A percentile compares a stretch with the other conserved stretches of the same genome.
phyloP scores from a whole-genome alignment of 2,113 vertebrate species.

The Origma solitaria region DNA sequence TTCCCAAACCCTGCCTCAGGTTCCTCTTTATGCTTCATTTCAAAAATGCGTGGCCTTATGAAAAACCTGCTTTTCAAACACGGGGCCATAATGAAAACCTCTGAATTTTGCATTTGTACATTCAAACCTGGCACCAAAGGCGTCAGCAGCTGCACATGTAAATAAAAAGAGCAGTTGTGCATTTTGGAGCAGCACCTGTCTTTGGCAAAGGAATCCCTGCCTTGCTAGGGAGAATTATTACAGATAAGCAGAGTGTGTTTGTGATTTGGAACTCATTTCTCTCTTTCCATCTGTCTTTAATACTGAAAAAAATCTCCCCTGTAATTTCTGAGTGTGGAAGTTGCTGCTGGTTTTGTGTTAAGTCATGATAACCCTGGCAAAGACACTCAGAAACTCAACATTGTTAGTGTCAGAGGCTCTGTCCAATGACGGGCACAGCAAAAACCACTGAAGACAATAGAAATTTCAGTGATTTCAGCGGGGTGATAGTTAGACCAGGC shows the following conservation, averaged over 20 bases:
- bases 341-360: rapidly evolving
- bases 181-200: background rate
- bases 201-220: background rate
- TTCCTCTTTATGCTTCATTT: background rate
- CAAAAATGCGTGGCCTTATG: background rate
- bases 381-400: background rate
- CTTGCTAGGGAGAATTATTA: background rate
- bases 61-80: background rate
- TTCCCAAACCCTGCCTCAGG: background rate
- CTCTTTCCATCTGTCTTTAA: background rate
- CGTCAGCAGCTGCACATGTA: background rate
- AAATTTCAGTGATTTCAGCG: background rate
- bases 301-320: background rate
- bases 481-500: background rate
- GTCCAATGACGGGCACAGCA: background rate
- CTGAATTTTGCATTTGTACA: background rate
- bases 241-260: background rate
- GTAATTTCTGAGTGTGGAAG: background rate
- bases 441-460: background rate
- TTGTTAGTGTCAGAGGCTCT: background rate
- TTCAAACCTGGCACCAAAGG: background rate
- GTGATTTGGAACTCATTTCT: background rate
- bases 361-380: background rate
- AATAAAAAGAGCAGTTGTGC: background rate
- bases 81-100: background rate